phyloP scores from a whole-genome alignment of 2,113 vertebrate species.

The Gambusia holbrooki region DNA sequence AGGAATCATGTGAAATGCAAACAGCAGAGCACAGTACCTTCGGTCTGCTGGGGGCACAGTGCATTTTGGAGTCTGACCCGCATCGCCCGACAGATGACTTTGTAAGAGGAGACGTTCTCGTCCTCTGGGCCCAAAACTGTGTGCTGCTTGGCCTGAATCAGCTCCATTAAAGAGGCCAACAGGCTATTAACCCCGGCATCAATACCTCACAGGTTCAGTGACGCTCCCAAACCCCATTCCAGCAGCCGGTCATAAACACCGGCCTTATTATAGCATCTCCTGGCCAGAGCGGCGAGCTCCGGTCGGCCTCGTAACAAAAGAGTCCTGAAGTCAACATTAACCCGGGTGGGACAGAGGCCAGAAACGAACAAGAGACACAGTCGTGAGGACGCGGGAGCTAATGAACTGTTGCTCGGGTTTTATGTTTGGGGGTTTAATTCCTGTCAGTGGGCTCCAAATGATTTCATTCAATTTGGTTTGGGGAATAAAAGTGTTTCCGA shows the following conservation, averaged over 20 bases:
- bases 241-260: constrained; percentile 67
- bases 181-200: constrained; percentile 79
- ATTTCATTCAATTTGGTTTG: constrained; percentile 39
- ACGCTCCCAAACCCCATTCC: constrained; percentile 75
- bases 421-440: constrained; percentile 32
- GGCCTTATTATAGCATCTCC: constrained; percentile 70
- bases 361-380: constrained; percentile 40
- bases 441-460: constrained; percentile 26
- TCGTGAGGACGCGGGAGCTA: constrained; percentile 34
- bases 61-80: constrained; percentile 18
- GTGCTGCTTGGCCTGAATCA: constrained; percentile 64
- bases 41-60: constrained; percentile 6
- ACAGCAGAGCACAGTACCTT: neutral
- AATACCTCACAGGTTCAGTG: constrained; percentile 71
- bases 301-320: constrained; percentile 54
- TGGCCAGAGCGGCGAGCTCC: constrained; percentile 42
- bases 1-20: neutral
- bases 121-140: constrained; percentile 45
- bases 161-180: constrained; percentile 80
- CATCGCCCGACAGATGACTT: constrained; percentile 46
- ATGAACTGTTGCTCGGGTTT: constrained; percentile 49
- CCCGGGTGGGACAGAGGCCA: constrained; percentile 53
- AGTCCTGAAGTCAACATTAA: constrained; percentile 66
- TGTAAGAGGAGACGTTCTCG: constrained; percentile 50
- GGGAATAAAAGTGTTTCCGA: constrained; percentile 44